phyloP scores from a whole-genome alignment of 2,888 invertebrate genomes.

The Periphyllus acericola region DNA sequence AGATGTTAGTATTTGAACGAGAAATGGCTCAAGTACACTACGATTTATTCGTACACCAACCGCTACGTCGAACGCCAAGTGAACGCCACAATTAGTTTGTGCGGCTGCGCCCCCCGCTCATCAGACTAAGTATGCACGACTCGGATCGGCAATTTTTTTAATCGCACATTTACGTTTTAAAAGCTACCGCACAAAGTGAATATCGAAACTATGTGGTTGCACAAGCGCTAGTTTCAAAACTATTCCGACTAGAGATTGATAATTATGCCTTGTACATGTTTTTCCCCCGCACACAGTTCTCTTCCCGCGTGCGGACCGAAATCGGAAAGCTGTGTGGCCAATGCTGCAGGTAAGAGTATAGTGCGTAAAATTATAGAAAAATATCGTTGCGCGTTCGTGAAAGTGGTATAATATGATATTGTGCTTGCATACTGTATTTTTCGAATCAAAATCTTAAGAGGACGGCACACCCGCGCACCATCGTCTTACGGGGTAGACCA shows the following conservation, averaged over 20 bases:
- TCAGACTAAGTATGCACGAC: background rate
- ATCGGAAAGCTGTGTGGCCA: background rate
- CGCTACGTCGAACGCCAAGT: constrained; percentile 50
- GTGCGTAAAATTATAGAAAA: background rate
- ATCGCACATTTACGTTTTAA: background rate
- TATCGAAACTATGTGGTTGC: too few relatives aligned
- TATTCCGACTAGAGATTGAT: too few relatives aligned
- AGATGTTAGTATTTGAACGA: constrained; percentile 49
- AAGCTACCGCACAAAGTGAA: too few relatives aligned
- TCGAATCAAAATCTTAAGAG: too few relatives aligned
- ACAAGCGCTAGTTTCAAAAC: too few relatives aligned
- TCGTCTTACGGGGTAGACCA: too few relatives aligned
- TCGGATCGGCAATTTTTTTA: background rate
- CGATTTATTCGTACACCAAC: constrained; percentile 38
- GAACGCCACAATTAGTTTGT: constrained; percentile 18
- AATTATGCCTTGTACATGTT: background rate
- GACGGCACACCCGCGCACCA: too few relatives aligned
- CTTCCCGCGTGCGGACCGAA: constrained; percentile 41
- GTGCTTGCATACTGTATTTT: too few relatives aligned
- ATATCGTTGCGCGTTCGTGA: too few relatives aligned
- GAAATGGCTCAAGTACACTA: constrained; percentile 35
- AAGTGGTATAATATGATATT: too few relatives aligned
- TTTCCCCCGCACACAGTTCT: constrained; percentile 17
- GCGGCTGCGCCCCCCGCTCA: constrained; percentile 36
- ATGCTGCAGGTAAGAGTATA: constrained; percentile 42